A percentile compares a stretch with the other conserved stretches of the same genome.
phyloP scores from a whole-genome alignment of 2,113 vertebrate species.

The Eublepharis macularius region DNA sequence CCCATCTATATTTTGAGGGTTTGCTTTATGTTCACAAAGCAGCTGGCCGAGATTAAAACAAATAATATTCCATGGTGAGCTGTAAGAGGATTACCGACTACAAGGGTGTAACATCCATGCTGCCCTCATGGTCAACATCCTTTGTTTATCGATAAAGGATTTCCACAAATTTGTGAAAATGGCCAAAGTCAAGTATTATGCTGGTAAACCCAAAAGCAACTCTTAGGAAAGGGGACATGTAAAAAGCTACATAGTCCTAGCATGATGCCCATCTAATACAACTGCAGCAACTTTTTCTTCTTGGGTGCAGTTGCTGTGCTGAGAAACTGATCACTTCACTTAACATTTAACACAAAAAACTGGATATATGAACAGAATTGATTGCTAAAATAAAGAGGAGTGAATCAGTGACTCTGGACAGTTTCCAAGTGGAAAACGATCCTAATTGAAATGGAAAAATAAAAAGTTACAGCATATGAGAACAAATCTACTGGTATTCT shows the following conservation, averaged over 20 bases:
- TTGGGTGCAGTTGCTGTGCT: background rate
- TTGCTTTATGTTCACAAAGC: background rate
- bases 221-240: no score
- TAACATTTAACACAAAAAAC: background rate
- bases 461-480: background rate
- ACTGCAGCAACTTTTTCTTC: background rate
- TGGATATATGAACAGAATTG: no score
- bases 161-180: background rate
- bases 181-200: background rate
- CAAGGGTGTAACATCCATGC: background rate
- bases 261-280: background rate
- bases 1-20: background rate
- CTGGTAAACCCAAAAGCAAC: background rate
- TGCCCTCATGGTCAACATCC: background rate
- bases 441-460: background rate
- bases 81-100: background rate
- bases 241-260: no score
- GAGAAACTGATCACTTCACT: background rate
- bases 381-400: background rate
- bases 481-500: background rate
- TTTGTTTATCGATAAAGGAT: background rate
- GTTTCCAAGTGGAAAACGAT: background rate
- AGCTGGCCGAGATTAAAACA: background rate
- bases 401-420: background rate
- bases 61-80: background rate